These are phyloP conservation scores for Notamacropus eugenii DNA, from an alignment of 2,797 vertebrate species.

Conservation along the genomic window DNA sequence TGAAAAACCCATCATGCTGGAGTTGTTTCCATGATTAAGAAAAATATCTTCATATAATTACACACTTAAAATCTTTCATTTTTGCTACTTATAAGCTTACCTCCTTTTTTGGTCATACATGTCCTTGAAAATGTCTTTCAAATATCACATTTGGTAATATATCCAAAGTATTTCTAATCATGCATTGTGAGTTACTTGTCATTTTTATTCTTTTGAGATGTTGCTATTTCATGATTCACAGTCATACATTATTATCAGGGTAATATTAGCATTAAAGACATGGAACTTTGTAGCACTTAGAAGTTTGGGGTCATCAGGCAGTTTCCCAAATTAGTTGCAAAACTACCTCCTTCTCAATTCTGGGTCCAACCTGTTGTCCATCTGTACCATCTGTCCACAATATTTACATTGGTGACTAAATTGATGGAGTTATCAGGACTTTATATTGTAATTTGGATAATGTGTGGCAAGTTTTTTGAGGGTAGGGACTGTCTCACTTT, in stretches of 20 bases:
- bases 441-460: background rate
- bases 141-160: background rate
- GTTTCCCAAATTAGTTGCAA: background rate
- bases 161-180: background rate
- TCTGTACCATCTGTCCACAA: background rate
- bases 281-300: background rate
- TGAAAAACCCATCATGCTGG: background rate
- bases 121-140: background rate
- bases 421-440: background rate
- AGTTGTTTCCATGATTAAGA: background rate
- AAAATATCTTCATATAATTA: background rate
- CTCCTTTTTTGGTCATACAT: background rate
- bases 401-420: background rate
- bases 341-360: background rate
- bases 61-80: background rate
- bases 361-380: background rate
- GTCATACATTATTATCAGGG: background rate
- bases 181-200: background rate
- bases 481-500: background rate
- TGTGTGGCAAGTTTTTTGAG: background rate
- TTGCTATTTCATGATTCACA: background rate
- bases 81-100: background rate
- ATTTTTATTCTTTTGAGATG: background rate
- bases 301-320: background rate
- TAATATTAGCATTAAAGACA: background rate